phyloP scores from a whole-genome alignment of 2,797 vertebrate species.

The Urosaurus nigricauda region DNA sequence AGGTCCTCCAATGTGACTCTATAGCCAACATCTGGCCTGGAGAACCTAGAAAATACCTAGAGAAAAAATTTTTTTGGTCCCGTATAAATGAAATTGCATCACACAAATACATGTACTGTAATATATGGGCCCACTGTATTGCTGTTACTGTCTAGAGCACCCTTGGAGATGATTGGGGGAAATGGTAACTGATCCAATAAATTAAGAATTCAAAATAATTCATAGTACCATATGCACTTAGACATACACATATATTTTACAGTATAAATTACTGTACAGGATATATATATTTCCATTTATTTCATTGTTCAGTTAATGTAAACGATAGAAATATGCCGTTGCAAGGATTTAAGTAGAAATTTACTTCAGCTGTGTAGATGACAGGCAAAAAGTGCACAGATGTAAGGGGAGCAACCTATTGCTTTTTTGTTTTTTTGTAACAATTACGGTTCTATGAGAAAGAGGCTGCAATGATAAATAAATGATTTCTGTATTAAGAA shows the following conservation, averaged over 20 bases:
- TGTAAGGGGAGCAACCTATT: not conserved
- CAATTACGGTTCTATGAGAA: slow-evolving; percentile 23
- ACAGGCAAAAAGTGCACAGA: slow-evolving; percentile 2
- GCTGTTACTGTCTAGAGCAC: slow-evolving; percentile 25
- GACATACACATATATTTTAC: slow-evolving; percentile 66
- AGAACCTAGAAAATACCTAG: no score
- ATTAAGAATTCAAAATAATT: slow-evolving; percentile 69
- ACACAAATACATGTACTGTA: no score
- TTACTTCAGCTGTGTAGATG: slow-evolving; percentile 17
- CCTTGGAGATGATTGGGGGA: slow-evolving; percentile 46
- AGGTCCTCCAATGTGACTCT: no score
- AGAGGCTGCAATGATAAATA: not conserved
- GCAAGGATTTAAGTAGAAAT: slow-evolving; percentile 43
- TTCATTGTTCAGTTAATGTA: slow-evolving; percentile 55
- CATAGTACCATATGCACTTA: slow-evolving; percentile 50
- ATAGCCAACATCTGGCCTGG: no score
- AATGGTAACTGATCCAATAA: slow-evolving; percentile 60
- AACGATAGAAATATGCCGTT: slow-evolving; percentile 52
- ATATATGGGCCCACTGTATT: not conserved
- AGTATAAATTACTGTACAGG: slow-evolving; percentile 74
- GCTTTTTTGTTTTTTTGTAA: slow-evolving; percentile 36
- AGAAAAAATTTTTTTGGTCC: no score
- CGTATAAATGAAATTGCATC: no score
- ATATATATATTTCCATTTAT: slow-evolving; percentile 55
- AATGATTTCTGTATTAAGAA: not conserved